Evolutionary conservation across 2,888 invertebrate species (phyloP).

Genomic region (Acrobasis suavella): DNA sequence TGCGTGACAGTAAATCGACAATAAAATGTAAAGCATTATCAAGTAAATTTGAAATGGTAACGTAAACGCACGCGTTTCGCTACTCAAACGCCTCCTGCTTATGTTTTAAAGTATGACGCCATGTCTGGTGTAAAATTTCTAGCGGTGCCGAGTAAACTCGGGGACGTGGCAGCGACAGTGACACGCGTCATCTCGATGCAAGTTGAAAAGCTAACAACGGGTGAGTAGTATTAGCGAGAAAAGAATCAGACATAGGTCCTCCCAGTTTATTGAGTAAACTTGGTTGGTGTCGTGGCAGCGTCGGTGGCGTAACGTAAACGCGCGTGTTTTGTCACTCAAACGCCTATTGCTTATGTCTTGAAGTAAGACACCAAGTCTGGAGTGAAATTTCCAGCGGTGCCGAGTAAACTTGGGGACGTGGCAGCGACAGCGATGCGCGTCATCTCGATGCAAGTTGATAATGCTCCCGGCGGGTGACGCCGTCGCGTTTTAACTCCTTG

Average conservation of each 20-base stretch:
- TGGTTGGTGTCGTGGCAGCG: conserved; percentile 76
- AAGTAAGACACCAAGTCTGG: conserved; percentile 61
- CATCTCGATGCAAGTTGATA: conserved; percentile 73
- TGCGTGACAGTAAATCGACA: neutral
- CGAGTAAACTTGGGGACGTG: conserved; percentile 78
- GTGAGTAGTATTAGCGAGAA: conserved; percentile 17
- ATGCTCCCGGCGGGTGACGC: conserved; percentile 35
- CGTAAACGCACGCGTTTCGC: neutral
- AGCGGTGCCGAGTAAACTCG: conserved; percentile 76
- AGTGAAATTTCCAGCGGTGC: conserved; percentile 76
- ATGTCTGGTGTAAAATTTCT: conserved; percentile 78
- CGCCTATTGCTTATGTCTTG: conserved; percentile 38
- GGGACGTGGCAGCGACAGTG: conserved; percentile 75
- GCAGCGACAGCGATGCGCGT: conserved; percentile 74
- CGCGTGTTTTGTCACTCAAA: conserved; percentile 9
- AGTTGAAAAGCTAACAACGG: conserved; percentile 54
- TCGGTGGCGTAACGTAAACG: conserved; percentile 35
- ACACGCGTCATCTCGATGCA: conserved; percentile 73
- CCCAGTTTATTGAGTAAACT: too few species aligned
- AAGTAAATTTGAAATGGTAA: neutral
- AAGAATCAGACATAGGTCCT: too few species aligned
- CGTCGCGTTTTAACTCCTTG: conserved; percentile 48
- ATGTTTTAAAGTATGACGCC: conserved; percentile 46
- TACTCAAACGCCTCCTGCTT: conserved; percentile 28
- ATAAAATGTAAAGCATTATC: neutral